Evolutionary conservation across 2,113 vertebrate genomes (phyloP).

Genomic region (Entelurus aequoreus): DNA sequence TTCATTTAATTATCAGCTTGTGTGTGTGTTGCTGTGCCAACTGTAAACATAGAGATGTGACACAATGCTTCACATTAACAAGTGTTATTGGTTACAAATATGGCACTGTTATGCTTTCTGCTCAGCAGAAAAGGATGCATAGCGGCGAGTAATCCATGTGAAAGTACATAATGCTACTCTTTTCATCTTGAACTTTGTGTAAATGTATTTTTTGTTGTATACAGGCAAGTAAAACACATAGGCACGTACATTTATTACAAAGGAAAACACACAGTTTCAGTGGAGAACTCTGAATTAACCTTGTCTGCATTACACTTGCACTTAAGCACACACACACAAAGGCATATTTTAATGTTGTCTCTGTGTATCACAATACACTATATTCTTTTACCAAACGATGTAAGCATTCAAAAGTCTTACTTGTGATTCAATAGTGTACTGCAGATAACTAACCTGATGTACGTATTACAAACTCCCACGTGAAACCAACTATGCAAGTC

Average conservation of each 20-base stretch:
- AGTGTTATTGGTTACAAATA: background rate
- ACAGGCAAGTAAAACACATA: background rate
- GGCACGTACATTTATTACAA: background rate
- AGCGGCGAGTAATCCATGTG: constrained; percentile 9
- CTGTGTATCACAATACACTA: background rate
- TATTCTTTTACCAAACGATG: no score
- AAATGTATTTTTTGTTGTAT: background rate
- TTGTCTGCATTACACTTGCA: background rate
- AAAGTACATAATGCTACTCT: background rate
- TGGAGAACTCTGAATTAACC: no score
- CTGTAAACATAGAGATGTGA: constrained; percentile 2
- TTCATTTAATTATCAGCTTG: constrained; percentile 29
- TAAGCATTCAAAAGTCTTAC: no score
- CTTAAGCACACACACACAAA: background rate
- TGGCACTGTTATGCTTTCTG: background rate
- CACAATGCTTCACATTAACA: background rate
- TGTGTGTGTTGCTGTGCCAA: constrained; percentile 34
- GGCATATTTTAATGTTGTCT: background rate
- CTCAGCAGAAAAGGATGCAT: constrained; percentile 4
- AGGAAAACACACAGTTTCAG: background rate
- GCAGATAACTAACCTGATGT: no score
- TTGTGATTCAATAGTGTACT: no score
- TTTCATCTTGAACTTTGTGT: no score
- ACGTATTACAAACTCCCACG: no score
- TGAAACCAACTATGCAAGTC: no score